Percentiles rank a stretch among this genome's conserved stretches.
phyloP scores from a whole-genome alignment of 2,113 vertebrate species.

The Donacobius atricapilla region DNA sequence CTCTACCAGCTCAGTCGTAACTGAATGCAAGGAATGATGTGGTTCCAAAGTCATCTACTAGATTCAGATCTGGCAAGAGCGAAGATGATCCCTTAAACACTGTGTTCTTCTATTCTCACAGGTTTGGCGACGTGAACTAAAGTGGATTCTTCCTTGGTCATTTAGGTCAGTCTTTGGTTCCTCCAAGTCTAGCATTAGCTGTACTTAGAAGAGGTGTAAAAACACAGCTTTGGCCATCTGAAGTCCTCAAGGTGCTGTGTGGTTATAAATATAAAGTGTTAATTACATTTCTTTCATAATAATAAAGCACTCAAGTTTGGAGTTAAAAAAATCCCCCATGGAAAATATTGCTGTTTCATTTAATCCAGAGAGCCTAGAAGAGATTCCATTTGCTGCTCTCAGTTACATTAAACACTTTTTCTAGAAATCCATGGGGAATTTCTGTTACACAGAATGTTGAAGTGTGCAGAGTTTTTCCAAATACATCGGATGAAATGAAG shows the following conservation, averaged over 20 bases:
- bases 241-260: not conserved
- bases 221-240: not conserved
- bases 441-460: not conserved
- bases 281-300: not conserved
- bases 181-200: not conserved
- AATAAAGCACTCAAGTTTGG: not conserved
- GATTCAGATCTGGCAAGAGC: not conserved
- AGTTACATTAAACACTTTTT: not conserved
- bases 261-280: not conserved
- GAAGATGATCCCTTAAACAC: not conserved
- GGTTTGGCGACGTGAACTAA: not conserved
- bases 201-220: not conserved
- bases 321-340: not conserved
- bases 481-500: not conserved
- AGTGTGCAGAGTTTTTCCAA: not conserved
- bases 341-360: conserved; percentile 8
- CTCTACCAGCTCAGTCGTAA: not conserved
- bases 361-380: not conserved
- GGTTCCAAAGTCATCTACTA: not conserved
- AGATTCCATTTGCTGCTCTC: not conserved
- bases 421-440: not conserved
- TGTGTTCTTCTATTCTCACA: not conserved
- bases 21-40: not conserved
- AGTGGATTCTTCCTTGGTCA: not conserved
- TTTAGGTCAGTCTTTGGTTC: not conserved